phyloP scores from a whole-genome alignment of 2,888 invertebrate species.

The Dromius quadrimaculatus region DNA sequence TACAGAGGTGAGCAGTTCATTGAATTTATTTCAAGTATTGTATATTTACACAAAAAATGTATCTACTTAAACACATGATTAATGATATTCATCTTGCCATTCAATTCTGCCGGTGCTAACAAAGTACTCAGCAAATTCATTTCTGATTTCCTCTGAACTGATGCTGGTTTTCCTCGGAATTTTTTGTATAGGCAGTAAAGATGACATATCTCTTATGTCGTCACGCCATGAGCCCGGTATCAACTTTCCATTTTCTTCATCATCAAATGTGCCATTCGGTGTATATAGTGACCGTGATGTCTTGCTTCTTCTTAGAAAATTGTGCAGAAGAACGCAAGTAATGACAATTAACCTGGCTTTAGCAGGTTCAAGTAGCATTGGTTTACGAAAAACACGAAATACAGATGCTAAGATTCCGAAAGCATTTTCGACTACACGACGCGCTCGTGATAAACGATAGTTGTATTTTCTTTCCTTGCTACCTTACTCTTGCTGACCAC shows the following conservation, averaged over 20 bases:
- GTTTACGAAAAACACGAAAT: constrained; percentile 55
- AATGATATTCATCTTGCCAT: constrained; percentile 44
- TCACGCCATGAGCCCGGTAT: constrained; percentile 55
- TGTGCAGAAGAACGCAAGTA: constrained; percentile 56
- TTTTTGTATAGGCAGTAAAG: constrained; percentile 28
- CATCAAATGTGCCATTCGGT: constrained; percentile 56
- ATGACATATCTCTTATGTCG: constrained; percentile 10
- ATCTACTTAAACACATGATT: not conserved
- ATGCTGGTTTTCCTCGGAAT: constrained; percentile 50
- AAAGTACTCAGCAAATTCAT: constrained; percentile 52
- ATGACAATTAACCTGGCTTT: constrained; percentile 55
- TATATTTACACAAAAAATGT: not conserved
- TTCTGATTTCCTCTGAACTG: constrained; percentile 41
- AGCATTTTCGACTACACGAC: constrained; percentile 55
- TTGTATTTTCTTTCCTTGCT: constrained; percentile 54
- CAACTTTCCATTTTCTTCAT: constrained; percentile 53
- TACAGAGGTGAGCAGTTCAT: constrained; percentile 6
- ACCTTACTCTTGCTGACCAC: constrained; percentile 48
- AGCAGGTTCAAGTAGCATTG: constrained; percentile 55
- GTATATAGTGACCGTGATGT: constrained; percentile 54
- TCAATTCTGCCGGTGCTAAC: constrained; percentile 32
- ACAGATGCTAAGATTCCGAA: constrained; percentile 54
- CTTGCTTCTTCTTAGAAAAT: constrained; percentile 56
- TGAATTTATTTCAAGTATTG: not conserved
- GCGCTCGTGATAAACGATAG: constrained; percentile 52